These are phyloP conservation scores for Ichneumoninae sp. DNA, from an alignment of 2,888 invertebrate genomes.

Conservation along the genomic window DNA sequence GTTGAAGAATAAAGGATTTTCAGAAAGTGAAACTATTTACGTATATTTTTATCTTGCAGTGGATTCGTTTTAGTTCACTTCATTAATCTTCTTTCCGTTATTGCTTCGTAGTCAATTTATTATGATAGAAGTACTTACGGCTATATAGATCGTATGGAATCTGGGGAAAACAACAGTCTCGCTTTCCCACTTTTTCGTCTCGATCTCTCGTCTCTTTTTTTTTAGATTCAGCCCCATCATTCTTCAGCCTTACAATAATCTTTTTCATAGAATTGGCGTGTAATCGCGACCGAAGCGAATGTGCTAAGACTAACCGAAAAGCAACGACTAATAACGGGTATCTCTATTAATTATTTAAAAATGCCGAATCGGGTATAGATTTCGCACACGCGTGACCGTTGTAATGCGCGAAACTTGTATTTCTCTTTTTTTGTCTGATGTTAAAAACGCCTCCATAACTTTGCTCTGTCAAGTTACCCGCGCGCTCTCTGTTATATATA, in stretches of 20 bases:
- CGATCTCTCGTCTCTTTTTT: slow-evolving; percentile 3
- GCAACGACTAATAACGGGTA: slow-evolving; percentile 16
- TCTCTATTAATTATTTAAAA: not conserved
- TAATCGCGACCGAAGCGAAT: slow-evolving; percentile 45
- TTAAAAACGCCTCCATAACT: not conserved
- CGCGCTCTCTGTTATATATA: not conserved
- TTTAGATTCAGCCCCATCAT: not conserved
- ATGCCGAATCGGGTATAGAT: not conserved
- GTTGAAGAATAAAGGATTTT: slow-evolving; percentile 60
- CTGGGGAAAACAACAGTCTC: slow-evolving; percentile 36
- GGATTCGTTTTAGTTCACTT: not conserved
- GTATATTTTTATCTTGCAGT: slow-evolving; percentile 17
- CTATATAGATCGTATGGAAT: slow-evolving; percentile 43
- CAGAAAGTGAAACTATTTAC: slow-evolving; percentile 22
- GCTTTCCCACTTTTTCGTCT: not conserved
- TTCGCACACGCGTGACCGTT: not conserved
- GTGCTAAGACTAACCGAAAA: slow-evolving; percentile 27
- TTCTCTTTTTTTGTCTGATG: not conserved
- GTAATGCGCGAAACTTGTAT: not conserved
- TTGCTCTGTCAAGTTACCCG: not conserved
- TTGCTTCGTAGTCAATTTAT: slow-evolving; percentile 66
- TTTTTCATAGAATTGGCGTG: slow-evolving; percentile 29
- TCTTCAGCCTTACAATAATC: slow-evolving; percentile 47
- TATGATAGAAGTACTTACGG: slow-evolving; percentile 54
- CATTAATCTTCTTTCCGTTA: slow-evolving; percentile 6